Evolutionary conservation across 2,888 invertebrate genomes (phyloP).

Genomic region (Drosophila setosimentum): DNA sequence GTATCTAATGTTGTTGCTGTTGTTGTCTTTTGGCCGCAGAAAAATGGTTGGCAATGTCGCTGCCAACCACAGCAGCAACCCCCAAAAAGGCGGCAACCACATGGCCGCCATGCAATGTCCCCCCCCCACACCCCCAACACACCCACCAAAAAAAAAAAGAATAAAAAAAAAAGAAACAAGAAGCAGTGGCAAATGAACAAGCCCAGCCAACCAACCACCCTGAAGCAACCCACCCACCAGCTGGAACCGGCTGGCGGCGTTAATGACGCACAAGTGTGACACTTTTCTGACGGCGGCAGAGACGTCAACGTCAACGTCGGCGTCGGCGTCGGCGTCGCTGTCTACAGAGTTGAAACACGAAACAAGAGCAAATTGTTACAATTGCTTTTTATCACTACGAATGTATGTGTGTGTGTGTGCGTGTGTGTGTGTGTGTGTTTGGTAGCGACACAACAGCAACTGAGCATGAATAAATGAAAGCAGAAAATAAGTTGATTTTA

Average conservation of each 20-base stretch:
- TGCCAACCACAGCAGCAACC: slow-evolving; percentile 77
- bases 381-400: slow-evolving; percentile 58
- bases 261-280: slow-evolving; percentile 84
- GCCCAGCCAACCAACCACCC: slow-evolving; percentile 35
- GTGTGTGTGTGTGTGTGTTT: slow-evolving; percentile 36
- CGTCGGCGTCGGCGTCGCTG: slow-evolving; percentile 20
- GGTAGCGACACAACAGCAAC: slow-evolving; percentile 46
- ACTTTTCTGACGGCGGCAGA: slow-evolving; percentile 59
- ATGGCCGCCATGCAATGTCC: slow-evolving; percentile 54
- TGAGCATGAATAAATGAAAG: slow-evolving; percentile 81
- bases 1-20: slow-evolving; percentile 4
- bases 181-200: slow-evolving; percentile 44
- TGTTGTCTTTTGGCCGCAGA: slow-evolving; percentile 70
- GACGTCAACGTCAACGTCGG: neutral
- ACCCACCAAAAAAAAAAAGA: neutral
- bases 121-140: slow-evolving; percentile 37
- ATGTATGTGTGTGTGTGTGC: slow-evolving; percentile 29
- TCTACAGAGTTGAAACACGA: slow-evolving; percentile 55
- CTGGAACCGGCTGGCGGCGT: slow-evolving; percentile 79
- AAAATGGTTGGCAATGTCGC: slow-evolving; percentile 80
- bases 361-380: slow-evolving; percentile 73
- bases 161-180: neutral
- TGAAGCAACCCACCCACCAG: slow-evolving; percentile 70
- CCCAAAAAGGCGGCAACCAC: slow-evolving; percentile 59
- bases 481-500: slow-evolving; percentile 81